phyloP scores from a whole-genome alignment of 2,113 vertebrate species.

The Xerus inauris region DNA sequence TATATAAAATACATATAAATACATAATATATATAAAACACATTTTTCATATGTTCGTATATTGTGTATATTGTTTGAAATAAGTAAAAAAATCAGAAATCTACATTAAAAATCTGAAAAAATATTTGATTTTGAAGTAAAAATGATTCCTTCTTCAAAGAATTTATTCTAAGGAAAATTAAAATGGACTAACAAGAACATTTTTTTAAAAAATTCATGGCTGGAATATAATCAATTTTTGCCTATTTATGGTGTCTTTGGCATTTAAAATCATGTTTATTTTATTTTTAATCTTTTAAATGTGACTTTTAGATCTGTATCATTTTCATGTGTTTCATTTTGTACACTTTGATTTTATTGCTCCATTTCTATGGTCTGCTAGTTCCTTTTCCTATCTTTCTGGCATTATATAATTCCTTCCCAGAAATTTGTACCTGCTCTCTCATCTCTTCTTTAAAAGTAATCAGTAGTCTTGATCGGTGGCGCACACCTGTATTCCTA shows the following conservation, averaged over 20 bases:
- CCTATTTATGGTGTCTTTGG: not conserved
- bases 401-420: not conserved
- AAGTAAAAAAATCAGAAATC: not conserved
- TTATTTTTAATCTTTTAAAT: not conserved
- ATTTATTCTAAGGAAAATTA: not conserved
- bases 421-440: not conserved
- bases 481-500: no score
- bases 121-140: slow-evolving; percentile 20
- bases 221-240: not conserved
- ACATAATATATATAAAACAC: no score
- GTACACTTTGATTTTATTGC: not conserved
- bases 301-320: not conserved
- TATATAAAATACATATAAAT: no score
- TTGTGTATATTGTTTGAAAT: not conserved
- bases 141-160: slow-evolving; percentile 17
- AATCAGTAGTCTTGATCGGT: no score
- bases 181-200: not conserved
- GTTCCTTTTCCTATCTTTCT: not conserved
- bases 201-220: not conserved
- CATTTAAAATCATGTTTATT: not conserved
- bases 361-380: not conserved
- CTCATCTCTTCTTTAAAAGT: not conserved
- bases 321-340: not conserved
- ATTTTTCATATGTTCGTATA: not conserved
- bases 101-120: not conserved